phyloP scores from a whole-genome alignment of 2,113 vertebrate genomes.

The Callionymus lyra region DNA sequence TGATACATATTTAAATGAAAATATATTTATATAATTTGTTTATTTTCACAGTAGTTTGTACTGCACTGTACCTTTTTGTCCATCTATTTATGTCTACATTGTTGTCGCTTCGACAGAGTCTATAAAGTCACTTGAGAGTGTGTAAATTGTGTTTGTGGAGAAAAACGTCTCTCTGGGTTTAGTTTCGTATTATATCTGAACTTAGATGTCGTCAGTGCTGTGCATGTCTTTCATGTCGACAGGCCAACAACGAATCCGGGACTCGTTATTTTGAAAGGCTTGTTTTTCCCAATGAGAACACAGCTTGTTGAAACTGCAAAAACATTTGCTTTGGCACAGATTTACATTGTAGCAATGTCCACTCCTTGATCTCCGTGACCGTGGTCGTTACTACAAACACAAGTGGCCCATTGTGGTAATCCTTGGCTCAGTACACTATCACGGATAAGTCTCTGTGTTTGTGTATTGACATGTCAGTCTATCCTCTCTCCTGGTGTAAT shows the following conservation, averaged over 20 bases:
- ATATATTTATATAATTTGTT: conserved; percentile 72
- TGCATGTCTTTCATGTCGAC: conserved; percentile 54
- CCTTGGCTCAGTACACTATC: conserved; percentile 61
- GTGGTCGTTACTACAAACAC: conserved; percentile 61
- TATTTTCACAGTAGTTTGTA: conserved; percentile 70
- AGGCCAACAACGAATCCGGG: conserved; percentile 57
- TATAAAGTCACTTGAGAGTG: conserved; percentile 56
- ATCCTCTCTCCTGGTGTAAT: conserved; percentile 56
- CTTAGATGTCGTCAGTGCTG: conserved; percentile 50
- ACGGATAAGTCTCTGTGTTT: conserved; percentile 60
- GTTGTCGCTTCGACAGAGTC: conserved; percentile 57
- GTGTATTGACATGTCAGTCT: conserved; percentile 58
- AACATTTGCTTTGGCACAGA: conserved; percentile 74
- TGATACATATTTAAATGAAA: conserved; percentile 72
- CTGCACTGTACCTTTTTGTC: conserved; percentile 64
- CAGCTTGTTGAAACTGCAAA: conserved; percentile 73
- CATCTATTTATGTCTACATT: conserved; percentile 60
- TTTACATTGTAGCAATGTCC: conserved; percentile 66
- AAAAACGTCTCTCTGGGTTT: conserved; percentile 54
- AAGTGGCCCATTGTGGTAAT: conserved; percentile 60
- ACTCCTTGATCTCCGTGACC: conserved; percentile 58
- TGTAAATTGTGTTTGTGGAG: conserved; percentile 47
- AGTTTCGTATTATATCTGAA: conserved; percentile 43
- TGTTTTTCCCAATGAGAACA: conserved; percentile 63
- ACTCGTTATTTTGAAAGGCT: conserved; percentile 66